Conservation (phyloP, 2,797 vertebrate genomes). For the Micrastur ruficollis region DNA sequence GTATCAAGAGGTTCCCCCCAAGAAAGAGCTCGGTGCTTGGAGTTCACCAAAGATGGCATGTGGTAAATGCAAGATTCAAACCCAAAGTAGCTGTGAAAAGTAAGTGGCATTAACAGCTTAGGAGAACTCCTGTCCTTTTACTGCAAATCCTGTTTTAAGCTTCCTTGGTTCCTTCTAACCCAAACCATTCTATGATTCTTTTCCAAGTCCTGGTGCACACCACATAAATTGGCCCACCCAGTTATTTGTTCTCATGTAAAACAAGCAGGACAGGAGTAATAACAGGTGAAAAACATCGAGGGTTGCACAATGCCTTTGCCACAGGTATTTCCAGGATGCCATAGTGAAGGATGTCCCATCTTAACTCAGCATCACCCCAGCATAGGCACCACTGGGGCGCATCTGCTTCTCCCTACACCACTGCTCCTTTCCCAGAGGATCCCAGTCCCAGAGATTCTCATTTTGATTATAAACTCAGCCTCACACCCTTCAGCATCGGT, state of each 20-base stretch:
- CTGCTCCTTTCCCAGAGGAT: background rate
- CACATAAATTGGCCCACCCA: rapidly evolving
- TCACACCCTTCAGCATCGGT: background rate
- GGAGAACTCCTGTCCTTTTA: background rate
- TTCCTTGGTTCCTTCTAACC: background rate
- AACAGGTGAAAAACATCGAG: background rate
- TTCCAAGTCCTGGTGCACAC: background rate
- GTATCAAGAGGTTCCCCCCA: rapidly evolving
- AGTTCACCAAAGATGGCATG: background rate
- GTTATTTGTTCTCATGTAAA: background rate
- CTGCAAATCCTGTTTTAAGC: background rate
- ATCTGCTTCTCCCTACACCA: background rate
- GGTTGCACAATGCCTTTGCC: background rate
- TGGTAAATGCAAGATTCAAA: background rate
- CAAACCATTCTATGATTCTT: background rate
- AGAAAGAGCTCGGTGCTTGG: background rate
- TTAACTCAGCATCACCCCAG: background rate
- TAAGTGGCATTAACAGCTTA: background rate
- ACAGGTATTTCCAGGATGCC: background rate
- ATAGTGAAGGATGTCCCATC: background rate
- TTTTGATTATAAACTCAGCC: background rate
- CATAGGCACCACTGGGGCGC: too few relatives aligned
- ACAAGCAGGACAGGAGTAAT: background rate
- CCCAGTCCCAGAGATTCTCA: too few relatives aligned
- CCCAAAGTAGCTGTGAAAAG: background rate